phyloP scores from a whole-genome alignment of 64 coral and sea anemone genomes.

The Cladopsammia gracilis region DNA sequence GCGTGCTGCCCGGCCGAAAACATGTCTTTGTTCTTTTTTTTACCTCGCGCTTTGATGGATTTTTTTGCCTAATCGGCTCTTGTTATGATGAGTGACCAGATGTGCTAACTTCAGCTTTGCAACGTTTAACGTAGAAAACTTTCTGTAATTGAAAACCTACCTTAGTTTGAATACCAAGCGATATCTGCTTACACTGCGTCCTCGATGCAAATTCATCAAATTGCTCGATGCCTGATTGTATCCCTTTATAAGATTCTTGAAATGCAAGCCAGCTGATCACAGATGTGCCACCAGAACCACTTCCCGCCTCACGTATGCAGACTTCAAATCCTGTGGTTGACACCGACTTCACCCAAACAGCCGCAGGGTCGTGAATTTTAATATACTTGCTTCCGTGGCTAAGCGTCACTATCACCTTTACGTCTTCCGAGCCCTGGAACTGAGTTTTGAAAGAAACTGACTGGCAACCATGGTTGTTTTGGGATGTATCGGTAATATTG shows the following conservation, averaged over 20 bases:
- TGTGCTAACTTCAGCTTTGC: no score
- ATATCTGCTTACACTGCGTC: conserved; percentile 37
- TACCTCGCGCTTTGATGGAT: no score
- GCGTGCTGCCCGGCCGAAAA: no score
- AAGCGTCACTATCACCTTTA: conserved; percentile 33
- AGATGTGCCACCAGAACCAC: conserved; percentile 37
- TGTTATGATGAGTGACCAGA: no score
- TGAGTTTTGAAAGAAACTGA: conserved; percentile 2
- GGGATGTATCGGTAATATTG: neutral
- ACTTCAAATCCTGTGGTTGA: conserved; percentile 44
- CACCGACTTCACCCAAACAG: conserved; percentile 57
- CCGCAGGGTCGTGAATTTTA: conserved; percentile 51
- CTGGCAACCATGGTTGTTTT: conserved; percentile 43
- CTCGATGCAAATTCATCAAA: conserved; percentile 39
- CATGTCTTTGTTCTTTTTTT: no score
- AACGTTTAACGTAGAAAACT: neutral
- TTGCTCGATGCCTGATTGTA: conserved; percentile 11
- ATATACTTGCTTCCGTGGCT: conserved; percentile 42
- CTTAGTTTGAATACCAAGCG: neutral
- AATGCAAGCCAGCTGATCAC: conserved; percentile 75
- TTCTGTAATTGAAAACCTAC: neutral
- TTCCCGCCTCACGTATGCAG: conserved; percentile 55
- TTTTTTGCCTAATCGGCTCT: no score
- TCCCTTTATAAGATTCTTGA: conserved; percentile 7
- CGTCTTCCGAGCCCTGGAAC: neutral